Evolutionary conservation across 2,888 invertebrate species (phyloP).

Genomic region (Caenorhabditis afra): DNA sequence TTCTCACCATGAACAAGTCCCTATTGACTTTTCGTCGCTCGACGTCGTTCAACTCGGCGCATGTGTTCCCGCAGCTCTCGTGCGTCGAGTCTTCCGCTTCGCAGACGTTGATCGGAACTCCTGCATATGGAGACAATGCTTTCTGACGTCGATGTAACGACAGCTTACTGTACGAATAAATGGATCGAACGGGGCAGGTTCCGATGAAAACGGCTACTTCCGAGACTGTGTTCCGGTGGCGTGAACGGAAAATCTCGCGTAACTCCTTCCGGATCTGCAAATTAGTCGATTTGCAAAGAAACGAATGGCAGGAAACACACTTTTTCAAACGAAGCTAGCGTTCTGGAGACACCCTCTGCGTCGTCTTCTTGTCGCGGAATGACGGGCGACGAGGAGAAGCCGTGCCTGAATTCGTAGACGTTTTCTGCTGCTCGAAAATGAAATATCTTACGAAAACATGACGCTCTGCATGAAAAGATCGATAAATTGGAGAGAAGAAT

Average conservation of each 20-base stretch:
- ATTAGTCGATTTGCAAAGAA: neutral
- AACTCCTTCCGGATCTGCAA: slow-evolving; percentile 61
- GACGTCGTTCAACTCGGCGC: slow-evolving; percentile 50
- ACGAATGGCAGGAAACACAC: neutral
- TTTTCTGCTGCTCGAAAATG: neutral
- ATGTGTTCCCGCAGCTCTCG: slow-evolving; percentile 52
- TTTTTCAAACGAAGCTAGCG: slow-evolving; percentile 29
- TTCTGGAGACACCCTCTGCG: slow-evolving; percentile 3
- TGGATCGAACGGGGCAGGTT: slow-evolving; percentile 59
- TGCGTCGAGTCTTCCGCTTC: slow-evolving; percentile 55
- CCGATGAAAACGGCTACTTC: slow-evolving; percentile 56
- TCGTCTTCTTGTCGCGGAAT: slow-evolving; percentile 21
- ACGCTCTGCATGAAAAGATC: slow-evolving; percentile 54
- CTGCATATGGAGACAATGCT: slow-evolving; percentile 8
- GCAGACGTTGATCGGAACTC: slow-evolving; percentile 51
- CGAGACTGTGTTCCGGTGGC: slow-evolving; percentile 34
- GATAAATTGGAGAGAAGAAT: slow-evolving; percentile 59
- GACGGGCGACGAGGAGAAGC: slow-evolving; percentile 45
- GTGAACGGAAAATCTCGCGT: slow-evolving; percentile 54
- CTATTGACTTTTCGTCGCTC: slow-evolving; percentile 54
- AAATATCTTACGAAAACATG: slow-evolving; percentile 47
- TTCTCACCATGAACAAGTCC: slow-evolving; percentile 47
- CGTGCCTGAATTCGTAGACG: slow-evolving; percentile 36
- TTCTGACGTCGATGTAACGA: neutral
- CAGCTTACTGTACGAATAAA: slow-evolving; percentile 65